phyloP scores from a whole-genome alignment of 2,888 invertebrate species.

The Tipula vernalis region DNA sequence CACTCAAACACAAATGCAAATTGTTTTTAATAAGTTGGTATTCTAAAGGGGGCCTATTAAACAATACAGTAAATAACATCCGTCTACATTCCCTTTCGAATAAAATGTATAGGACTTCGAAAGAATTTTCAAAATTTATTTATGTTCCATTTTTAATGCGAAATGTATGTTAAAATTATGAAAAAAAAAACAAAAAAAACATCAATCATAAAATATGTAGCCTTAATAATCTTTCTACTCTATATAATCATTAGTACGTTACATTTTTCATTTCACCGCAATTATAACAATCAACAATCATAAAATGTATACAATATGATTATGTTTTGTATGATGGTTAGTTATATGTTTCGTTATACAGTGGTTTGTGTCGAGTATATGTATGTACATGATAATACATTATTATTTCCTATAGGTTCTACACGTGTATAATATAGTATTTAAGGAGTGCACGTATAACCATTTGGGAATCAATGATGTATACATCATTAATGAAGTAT shows the following conservation, averaged over 20 bases:
- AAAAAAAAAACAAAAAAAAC: neutral
- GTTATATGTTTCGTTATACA: neutral
- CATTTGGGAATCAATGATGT: conserved; percentile 9
- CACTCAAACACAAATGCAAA: too few species aligned
- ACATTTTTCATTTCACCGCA: neutral
- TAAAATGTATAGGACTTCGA: too few species aligned
- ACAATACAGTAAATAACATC: too few species aligned
- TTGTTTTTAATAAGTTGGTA: too few species aligned
- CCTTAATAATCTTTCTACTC: neutral
- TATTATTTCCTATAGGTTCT: too few species aligned
- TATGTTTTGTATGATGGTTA: neutral
- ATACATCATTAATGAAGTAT: conserved; percentile 7
- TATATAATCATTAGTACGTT: neutral
- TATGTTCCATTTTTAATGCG: neutral
- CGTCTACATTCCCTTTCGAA: too few species aligned
- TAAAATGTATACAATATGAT: neutral
- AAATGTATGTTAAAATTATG: neutral
- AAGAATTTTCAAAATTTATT: neutral
- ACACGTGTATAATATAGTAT: neutral
- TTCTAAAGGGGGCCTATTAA: too few species aligned
- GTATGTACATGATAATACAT: neutral
- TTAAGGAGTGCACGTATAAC: neutral
- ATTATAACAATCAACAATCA: neutral
- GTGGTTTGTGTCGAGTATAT: neutral
- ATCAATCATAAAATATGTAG: neutral